Percentiles rank a stretch among this genome's conserved stretches.
Evolutionary conservation across 2,797 vertebrate species (phyloP).

Genomic region (Argentina silus): DNA sequence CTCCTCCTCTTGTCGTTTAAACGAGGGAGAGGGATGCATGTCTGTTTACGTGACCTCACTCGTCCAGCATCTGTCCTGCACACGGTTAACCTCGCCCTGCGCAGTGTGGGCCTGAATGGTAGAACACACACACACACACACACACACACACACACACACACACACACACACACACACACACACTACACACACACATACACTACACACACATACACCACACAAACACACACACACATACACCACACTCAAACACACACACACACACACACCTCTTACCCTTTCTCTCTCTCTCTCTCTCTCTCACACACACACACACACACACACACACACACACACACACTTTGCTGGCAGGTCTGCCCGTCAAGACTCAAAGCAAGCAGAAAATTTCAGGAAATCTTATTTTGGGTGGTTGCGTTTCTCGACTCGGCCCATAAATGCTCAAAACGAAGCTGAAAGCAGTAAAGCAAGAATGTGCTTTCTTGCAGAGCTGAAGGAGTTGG

Average conservation of each 20-base stretch:
- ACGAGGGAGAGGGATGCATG: slow-evolving; percentile 44
- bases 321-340: slow-evolving; percentile 8
- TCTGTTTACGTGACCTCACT: slow-evolving; percentile 55
- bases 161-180: slow-evolving; percentile 9
- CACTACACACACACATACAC: not conserved
- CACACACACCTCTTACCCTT: not conserved
- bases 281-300: not conserved
- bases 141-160: slow-evolving; percentile 24
- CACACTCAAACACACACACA: too few species aligned
- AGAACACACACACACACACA: not conserved
- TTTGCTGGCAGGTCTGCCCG: not conserved
- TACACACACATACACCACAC: not conserved
- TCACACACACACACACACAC: not conserved
- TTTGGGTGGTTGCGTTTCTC: slow-evolving; percentile 32
- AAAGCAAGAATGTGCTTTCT: slow-evolving; percentile 49
- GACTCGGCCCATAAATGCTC: slow-evolving; percentile 23
- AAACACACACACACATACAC: not conserved
- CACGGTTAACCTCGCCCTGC: slow-evolving; percentile 29
- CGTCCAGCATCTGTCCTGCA: slow-evolving; percentile 52
- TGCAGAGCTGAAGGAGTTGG: slow-evolving; percentile 39
- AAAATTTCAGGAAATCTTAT: slow-evolving; percentile 30
- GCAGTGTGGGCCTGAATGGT: not conserved
- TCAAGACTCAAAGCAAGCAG: slow-evolving; percentile 23
- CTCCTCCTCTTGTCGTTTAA: slow-evolving; percentile 52
- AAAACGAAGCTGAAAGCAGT: slow-evolving; percentile 18